Conservation (phyloP, 1,140 invertebrate genomes). For the Glomeris maerens region DNA sequence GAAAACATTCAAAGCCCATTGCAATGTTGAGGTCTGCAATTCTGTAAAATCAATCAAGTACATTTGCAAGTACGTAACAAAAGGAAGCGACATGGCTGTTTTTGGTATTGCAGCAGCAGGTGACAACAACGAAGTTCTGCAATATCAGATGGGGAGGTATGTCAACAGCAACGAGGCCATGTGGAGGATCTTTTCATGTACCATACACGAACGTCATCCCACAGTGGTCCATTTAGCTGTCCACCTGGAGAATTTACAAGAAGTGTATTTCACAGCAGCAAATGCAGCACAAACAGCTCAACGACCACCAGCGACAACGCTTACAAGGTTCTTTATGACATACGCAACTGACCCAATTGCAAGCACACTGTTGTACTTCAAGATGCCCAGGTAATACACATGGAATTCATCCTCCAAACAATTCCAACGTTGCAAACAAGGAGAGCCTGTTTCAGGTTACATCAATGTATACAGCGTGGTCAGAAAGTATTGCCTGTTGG, state of each 20-base stretch:
- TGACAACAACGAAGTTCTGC: slow-evolving; percentile 12
- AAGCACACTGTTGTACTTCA: slow-evolving; percentile 10
- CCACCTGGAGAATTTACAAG: slow-evolving; percentile 34
- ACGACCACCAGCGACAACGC: slow-evolving; percentile 12
- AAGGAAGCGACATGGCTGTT: slow-evolving; percentile 21
- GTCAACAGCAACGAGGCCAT: slow-evolving; percentile 22
- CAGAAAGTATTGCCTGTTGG: no score
- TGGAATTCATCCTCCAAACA: slow-evolving; percentile 7
- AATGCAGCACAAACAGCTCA: slow-evolving; percentile 14
- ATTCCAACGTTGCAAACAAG: slow-evolving; percentile 12
- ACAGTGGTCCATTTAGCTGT: slow-evolving; percentile 31
- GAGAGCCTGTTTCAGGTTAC: slow-evolving; percentile 17
- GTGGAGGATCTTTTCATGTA: slow-evolving; percentile 21
- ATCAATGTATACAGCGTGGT: slow-evolving; percentile 11
- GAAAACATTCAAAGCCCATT: slow-evolving; percentile 35
- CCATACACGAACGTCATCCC: slow-evolving; percentile 30
- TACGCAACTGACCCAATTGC: slow-evolving; percentile 8
- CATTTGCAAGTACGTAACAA: slow-evolving; percentile 19
- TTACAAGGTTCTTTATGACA: slow-evolving; percentile 17
- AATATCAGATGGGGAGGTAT: slow-evolving; percentile 18
- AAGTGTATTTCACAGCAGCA: slow-evolving; percentile 20
- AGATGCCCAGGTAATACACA: slow-evolving; percentile 13
- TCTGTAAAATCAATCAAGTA: slow-evolving; percentile 39
- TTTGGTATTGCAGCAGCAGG: slow-evolving; percentile 4
- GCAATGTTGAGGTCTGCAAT: slow-evolving; percentile 37